Evolutionary conservation across 2,113 vertebrate genomes (phyloP), one percentile per base, ranked within the genome.

Genomic region (Tringa solitaria): DNA sequence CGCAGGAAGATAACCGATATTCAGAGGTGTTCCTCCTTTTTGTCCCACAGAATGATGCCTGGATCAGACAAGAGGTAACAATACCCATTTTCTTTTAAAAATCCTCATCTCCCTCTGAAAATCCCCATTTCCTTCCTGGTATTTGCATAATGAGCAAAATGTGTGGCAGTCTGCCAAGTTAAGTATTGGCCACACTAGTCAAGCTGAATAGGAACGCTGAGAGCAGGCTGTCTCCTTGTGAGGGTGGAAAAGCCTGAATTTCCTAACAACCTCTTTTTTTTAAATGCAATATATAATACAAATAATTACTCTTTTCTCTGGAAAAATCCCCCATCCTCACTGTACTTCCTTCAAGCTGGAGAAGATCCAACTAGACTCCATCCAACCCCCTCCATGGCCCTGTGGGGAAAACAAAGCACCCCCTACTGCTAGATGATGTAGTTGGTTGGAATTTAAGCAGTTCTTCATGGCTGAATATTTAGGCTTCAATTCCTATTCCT

Each of bases 221-320:
- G 77, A 95, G 76, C 26, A 85, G 53, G 12, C 79, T 76, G 61
- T 56, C 48, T 95, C 53, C 57, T 82, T 1, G 0, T 51, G 48
- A 87, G 50, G 45, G 35, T 84, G 72, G 50, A 93, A 83, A 92
- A 90, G 17, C 26, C 64, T 41, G 59, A 45, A 88, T 81, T 93
- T 84, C 76, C 50, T 59, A 77, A 84, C 48, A 90, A 77, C 41
- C 30, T 92, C 64, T 46, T 46, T 84, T 90, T 20, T 87, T 90
- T 90, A 77, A 93, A 73, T 53, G 57, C 45, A 73, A 35, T 60
- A 41, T 84, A 60, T 82, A 96, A 93, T 50, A 61, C 69, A 94
- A 93, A 95, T 84, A 95, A 96, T 92, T 81, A 83, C 41, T 69
- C 72, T 94, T 94, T 96, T 94, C 69, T 90, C 57, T 83, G 67